These are phyloP conservation scores for Dicycla oo DNA, from an alignment of 2,888 invertebrate genomes.

Conservation along the genomic window DNA sequence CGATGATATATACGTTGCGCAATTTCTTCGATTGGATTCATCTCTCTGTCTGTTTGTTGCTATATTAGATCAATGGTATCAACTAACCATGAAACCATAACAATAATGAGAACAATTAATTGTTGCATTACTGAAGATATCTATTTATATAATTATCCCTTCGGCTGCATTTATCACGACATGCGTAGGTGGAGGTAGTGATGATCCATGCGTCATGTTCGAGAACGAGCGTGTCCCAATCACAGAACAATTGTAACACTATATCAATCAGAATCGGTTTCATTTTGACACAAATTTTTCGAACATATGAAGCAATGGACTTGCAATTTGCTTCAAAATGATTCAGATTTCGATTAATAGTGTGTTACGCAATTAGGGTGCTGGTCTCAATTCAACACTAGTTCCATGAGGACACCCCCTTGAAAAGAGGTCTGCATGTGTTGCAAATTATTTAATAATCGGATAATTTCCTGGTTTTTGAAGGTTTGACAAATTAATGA, in stretches of 20 bases:
- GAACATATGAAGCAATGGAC: no score
- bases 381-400: no score
- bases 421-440: no score
- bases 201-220: background rate
- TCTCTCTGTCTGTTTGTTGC: conserved; percentile 47
- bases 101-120: conserved; percentile 62
- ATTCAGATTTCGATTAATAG: no score
- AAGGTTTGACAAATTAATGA: background rate
- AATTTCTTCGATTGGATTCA: conserved; percentile 55
- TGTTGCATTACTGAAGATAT: conserved; percentile 52
- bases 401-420: no score
- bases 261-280: no score
- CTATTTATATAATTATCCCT: conserved; percentile 54
- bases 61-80: conserved; percentile 42
- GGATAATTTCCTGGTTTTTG: background rate
- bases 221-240: background rate
- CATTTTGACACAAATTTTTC: no score
- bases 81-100: conserved; percentile 57
- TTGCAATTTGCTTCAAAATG: no score
- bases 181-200: background rate
- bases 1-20: conserved; percentile 63
- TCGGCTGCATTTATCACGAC: background rate
- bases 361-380: no score
- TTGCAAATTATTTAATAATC: no score
- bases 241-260: no score